A percentile compares a stretch with the other conserved stretches of the same genome.
phyloP scores from a whole-genome alignment of 2,797 vertebrate genomes.

The Bradypodion ventrale region DNA sequence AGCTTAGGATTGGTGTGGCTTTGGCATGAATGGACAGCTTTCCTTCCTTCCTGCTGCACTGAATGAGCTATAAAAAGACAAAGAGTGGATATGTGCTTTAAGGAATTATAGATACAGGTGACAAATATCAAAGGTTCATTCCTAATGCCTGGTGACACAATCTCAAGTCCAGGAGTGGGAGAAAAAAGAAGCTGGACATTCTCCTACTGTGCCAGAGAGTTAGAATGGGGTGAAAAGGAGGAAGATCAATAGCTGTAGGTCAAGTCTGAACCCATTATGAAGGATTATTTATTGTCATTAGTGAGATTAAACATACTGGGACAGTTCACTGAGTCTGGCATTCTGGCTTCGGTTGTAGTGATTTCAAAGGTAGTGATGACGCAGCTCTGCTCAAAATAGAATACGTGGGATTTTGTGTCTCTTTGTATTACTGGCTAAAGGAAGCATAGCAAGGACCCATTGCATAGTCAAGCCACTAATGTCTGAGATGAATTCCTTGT shows the following conservation, averaged over 20 bases:
- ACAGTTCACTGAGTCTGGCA: neutral
- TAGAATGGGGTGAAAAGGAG: slow-evolving; percentile 50
- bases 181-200: slow-evolving; percentile 45
- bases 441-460: neutral
- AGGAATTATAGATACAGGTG: slow-evolving; percentile 62
- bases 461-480: neutral
- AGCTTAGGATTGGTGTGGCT: neutral
- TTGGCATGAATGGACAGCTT: slow-evolving; percentile 5
- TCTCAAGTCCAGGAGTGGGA: slow-evolving; percentile 27
- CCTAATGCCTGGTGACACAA: slow-evolving; percentile 59
- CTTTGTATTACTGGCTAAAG: slow-evolving; percentile 5
- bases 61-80: slow-evolving; percentile 58
- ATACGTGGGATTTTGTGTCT: slow-evolving; percentile 10
- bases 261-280: slow-evolving; percentile 58
- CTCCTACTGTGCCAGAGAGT: slow-evolving; percentile 51
- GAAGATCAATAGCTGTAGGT: slow-evolving; percentile 59
- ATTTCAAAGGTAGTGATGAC: neutral
- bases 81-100: slow-evolving; percentile 54
- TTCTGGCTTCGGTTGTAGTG: neutral
- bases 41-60: slow-evolving; percentile 37
- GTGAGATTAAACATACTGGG: slow-evolving; percentile 56
- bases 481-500: neutral
- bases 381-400: slow-evolving; percentile 16
- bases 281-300: slow-evolving; percentile 70
- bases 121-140: slow-evolving; percentile 49